These are phyloP conservation scores for Teleogryllus occipitalis DNA, from an alignment of 1,140 invertebrate genomes.

Conservation along the genomic window DNA sequence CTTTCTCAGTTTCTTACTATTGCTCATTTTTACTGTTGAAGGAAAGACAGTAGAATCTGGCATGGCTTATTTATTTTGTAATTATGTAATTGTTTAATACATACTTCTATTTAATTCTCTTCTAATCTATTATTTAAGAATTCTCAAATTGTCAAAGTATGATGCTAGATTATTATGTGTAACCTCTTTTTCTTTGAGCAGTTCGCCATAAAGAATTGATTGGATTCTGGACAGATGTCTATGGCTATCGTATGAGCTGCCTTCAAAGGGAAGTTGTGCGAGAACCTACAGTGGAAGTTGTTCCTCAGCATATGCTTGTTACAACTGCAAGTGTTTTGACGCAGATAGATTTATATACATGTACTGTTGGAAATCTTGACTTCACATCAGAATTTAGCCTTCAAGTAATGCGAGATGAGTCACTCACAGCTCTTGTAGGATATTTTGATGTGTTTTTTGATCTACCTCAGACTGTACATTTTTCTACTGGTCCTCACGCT, in stretches of 20 bases:
- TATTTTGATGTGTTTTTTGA: conserved; percentile 91
- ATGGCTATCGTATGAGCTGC: conserved; percentile 94
- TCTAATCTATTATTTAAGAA: no score
- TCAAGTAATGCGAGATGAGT: conserved; percentile 56
- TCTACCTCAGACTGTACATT: conserved; percentile 52
- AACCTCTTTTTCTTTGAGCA: conserved; percentile 30
- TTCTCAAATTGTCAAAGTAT: no score
- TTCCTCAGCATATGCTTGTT: conserved; percentile 65
- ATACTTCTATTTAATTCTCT: neutral
- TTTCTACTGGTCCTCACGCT: conserved; percentile 66
- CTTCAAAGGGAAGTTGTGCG: conserved; percentile 81
- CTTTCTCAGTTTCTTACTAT: no score
- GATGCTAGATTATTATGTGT: neutral
- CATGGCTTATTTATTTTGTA: no score
- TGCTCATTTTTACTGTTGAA: no score
- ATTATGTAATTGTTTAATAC: neutral
- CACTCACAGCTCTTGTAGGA: conserved; percentile 79
- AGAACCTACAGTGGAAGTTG: conserved; percentile 83
- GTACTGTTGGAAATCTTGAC: conserved; percentile 68
- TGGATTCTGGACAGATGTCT: conserved; percentile 92
- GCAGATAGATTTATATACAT: conserved; percentile 72
- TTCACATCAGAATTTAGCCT: conserved; percentile 74
- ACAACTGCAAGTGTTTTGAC: conserved; percentile 59
- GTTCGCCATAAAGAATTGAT: conserved; percentile 64
- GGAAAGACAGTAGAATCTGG: no score